Evolutionary conservation across 1,140 invertebrate genomes (phyloP), one percentile per base, ranked within the genome.

Genomic region (Drosophila pectinifera): DNA sequence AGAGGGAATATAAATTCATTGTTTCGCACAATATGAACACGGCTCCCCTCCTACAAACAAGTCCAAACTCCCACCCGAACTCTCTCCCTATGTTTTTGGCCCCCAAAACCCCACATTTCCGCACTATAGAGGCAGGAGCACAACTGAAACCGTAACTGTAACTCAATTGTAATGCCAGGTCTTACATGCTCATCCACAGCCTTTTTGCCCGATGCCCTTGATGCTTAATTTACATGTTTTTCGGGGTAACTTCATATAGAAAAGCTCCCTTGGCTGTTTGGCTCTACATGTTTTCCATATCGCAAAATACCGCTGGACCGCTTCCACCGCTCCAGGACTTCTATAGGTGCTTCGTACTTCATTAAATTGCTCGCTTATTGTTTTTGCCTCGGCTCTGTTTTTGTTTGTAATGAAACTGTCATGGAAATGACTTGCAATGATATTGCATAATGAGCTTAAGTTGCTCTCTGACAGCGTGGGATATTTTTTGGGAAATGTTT

Each of bases 91-190:
- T 41, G 14, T 24, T 13, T 26, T 13, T 46, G 34, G 61, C 18
- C 31, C 13, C 20, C 39, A 6, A 28, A 39, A 34, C 7, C 13
- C 20, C 53, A 28, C 3, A 11, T 4, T 45, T 24, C 31, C 11
- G 16, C 14, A 41, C 8, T 7, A 58, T 72, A 78, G 72, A 49
- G 56, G 57, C 83, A 67, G 28, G 28, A 31, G 41, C 78, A 72
- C 28, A 77, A 65, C 82, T 67, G 59, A 74, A 83, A 83, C 54
- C 65, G 67, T 56, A 84, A 84, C 79, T 85, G 83, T 86, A 86
- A 86, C 83, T 86, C 83, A 89, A 89, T 88, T 88, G 83, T 80
- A 88, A 83, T 83, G 84, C 84, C 79, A 83, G 83, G 83, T 86
- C 83, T 88, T 83, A 62, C 68, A 53, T 68, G 73, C 63, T 67